phyloP scores from a whole-genome alignment of 2,888 invertebrate species.

The Chironomus riparius region DNA sequence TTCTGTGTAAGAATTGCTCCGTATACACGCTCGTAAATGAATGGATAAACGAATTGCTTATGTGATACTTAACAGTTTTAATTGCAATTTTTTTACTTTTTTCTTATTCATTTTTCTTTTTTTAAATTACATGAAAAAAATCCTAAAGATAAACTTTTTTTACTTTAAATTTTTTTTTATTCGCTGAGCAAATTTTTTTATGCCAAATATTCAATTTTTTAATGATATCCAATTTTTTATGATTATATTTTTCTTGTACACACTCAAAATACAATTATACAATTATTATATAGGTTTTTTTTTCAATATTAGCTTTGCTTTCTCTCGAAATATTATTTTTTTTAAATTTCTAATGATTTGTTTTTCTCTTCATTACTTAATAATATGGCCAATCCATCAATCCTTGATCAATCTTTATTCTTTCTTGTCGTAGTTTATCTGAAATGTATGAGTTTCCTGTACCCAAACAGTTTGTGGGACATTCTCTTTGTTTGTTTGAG shows the following conservation, averaged over 20 bases:
- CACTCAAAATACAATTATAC: conserved; percentile 27
- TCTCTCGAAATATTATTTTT: neutral
- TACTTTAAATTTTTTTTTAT: neutral
- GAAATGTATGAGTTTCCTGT: neutral
- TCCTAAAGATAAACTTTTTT: neutral
- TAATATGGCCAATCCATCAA: neutral
- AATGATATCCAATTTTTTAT: neutral
- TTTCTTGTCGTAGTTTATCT: neutral
- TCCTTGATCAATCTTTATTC: neutral
- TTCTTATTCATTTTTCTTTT: neutral
- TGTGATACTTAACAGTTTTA: neutral
- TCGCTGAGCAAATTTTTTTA: conserved; percentile 17
- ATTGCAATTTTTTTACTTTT: neutral
- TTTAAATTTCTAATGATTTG: neutral
- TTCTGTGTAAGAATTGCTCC: neutral
- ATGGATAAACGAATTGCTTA: conserved; percentile 2
- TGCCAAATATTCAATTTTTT: neutral
- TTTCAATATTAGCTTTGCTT: neutral
- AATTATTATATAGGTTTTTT: neutral
- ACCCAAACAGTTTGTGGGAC: too few species aligned
- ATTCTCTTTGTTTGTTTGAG: neutral
- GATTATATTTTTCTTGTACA: conserved; percentile 14
- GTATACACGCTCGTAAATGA: neutral
- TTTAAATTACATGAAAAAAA: neutral
- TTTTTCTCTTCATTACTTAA: neutral